Base-by-base conservation (phyloP, 2,888 invertebrate genomes). In the Drosophila colorata region DNA sequence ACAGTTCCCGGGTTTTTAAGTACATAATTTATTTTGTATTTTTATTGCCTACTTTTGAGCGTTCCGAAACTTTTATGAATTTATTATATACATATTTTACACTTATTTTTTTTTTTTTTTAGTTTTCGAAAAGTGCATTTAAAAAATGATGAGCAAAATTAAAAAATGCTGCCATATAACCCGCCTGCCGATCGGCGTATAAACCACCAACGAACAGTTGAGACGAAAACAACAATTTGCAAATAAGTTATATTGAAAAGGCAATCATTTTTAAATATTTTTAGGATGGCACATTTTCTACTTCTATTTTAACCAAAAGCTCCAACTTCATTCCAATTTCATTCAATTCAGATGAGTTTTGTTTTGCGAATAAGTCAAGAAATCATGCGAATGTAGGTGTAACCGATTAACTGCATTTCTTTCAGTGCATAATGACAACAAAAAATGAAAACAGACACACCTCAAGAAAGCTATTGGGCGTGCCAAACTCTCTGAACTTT, bases 181-280 rank as follows among this genome's bases (percentile, higher is more conserved):
- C 74, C 74, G 78, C 78, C 74, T 66, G 74, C 73, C 78, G 20
- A 48, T 59, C 43, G 73, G 73, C 74, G 56, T 37, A 8, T 11
- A 43, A 65, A 77, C 77, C 53, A 73, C 78, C 58, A 77, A 73
- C 52, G 52, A 56, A 43, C 38, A 38, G 51, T 69, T 56, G 41
- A 33, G 48, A 43, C 18, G 9, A 31, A 64, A 66, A 23, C 23
- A 23, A 25, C 37, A 51, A 44, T 9, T 8, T 11, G 20, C 11
- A 16, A 23, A 9, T 1, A n/a, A 16, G 6, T 16, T 14, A 4
- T 16, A 35, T 13, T 23, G 35, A 37, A 48, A 8, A n/a, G n/a
- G n/a, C 9, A 48, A 35, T 18, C 8, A n/a, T 48, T 18, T 37
- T 9, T 1, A 25, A 16, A 16, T 28, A 51, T 3, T 11, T 47